Evolutionary conservation across 2,888 invertebrate species (phyloP).

Genomic region (Cerceris rybyensis): DNA sequence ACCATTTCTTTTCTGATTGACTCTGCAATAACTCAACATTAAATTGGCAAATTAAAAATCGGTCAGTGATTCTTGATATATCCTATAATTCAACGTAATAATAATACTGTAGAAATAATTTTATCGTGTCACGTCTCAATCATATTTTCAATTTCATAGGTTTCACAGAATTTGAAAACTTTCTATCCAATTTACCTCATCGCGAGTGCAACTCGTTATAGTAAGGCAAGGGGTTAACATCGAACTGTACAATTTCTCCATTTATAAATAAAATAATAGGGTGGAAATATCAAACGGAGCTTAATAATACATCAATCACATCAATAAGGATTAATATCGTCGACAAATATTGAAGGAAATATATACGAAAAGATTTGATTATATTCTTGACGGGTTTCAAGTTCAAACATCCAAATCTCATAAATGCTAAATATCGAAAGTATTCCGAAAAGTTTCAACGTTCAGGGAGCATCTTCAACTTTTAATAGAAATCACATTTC

Average conservation of each 20-base stretch:
- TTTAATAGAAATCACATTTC: not conserved
- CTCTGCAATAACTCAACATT: too few species aligned
- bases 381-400: not conserved
- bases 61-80: too few species aligned
- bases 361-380: not conserved
- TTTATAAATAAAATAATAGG: conserved; percentile 9
- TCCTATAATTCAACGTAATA: too few species aligned
- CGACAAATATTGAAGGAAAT: not conserved
- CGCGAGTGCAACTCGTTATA: too few species aligned
- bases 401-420: not conserved
- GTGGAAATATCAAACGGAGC: conserved; percentile 16
- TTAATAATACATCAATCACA: conserved; percentile 24
- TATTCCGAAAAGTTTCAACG: not conserved
- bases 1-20: too few species aligned
- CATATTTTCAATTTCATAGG: too few species aligned
- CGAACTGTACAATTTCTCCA: conserved; percentile 17
- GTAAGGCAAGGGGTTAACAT: too few species aligned
- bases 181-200: too few species aligned
- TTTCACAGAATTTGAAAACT: too few species aligned
- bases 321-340: conserved; percentile 1
- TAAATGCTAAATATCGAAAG: not conserved
- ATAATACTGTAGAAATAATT: too few species aligned
- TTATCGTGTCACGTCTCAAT: too few species aligned
- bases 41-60: too few species aligned
- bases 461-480: not conserved